Evolutionary conservation across 2,113 vertebrate species (phyloP).

Genomic region (Marmota flaviventris): DNA sequence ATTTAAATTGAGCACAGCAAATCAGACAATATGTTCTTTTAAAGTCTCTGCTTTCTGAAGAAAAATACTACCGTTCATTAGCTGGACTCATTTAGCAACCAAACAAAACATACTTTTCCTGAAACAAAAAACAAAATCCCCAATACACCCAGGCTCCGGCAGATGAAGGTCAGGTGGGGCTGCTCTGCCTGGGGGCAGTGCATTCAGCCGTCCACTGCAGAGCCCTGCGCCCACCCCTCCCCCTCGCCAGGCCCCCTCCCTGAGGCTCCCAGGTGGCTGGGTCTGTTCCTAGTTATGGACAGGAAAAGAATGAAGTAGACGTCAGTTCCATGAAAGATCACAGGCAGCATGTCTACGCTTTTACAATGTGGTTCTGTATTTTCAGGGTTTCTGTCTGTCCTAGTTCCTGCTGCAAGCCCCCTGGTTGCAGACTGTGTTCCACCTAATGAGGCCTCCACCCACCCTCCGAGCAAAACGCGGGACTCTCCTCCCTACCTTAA

Average conservation of each 20-base stretch:
- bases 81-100: not conserved
- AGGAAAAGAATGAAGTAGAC: slow-evolving; percentile 87
- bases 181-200: slow-evolving; percentile 61
- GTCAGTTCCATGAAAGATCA: slow-evolving; percentile 88
- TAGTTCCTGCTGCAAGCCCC: slow-evolving; percentile 88
- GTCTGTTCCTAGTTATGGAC: slow-evolving; percentile 89
- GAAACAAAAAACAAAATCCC: not conserved
- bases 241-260: slow-evolving; percentile 58
- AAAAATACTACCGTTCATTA: not conserved
- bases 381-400: slow-evolving; percentile 88
- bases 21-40: not conserved
- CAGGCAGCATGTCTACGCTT: slow-evolving; percentile 82
- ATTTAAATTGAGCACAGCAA: not conserved
- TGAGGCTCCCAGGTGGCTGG: slow-evolving; percentile 72
- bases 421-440: slow-evolving; percentile 83
- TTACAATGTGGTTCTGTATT: slow-evolving; percentile 85
- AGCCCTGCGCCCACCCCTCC: not conserved
- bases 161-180: slow-evolving; percentile 81
- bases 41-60: not conserved
- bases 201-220: slow-evolving; percentile 28
- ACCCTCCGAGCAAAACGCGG: slow-evolving; percentile 62
- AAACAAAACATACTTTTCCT: not conserved
- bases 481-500: slow-evolving; percentile 73
- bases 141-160: fast-evolving
- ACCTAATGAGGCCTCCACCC: slow-evolving; percentile 88